These are phyloP conservation scores for Helicoverpa assulta DNA, from an alignment of 2,888 invertebrate genomes.

Conservation along the genomic window DNA sequence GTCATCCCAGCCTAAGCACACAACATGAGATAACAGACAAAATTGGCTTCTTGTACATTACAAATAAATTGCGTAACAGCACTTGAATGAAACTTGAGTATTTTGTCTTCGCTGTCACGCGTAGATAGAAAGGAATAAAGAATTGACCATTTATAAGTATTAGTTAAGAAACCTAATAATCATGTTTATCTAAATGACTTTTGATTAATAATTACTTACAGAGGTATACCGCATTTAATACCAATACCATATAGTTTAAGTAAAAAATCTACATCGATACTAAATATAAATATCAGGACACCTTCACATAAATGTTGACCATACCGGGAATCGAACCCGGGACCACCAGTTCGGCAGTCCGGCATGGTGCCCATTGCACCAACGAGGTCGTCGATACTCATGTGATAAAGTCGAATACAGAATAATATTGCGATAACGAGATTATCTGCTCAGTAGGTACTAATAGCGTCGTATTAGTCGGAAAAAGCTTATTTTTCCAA, in stretches of 20 bases:
- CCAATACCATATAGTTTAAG: no score
- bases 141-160: background rate
- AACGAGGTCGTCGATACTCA: no score
- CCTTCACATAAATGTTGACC: no score
- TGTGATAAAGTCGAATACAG: background rate
- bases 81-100: background rate
- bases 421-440: background rate
- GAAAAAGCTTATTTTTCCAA: no score
- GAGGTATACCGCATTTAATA: no score
- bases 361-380: no score
- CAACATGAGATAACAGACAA: constrained; percentile 24
- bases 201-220: no score
- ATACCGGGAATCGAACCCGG: no score
- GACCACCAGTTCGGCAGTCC: no score
- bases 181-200: no score
- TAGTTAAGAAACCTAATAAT: background rate
- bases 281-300: no score
- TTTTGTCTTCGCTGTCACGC: background rate
- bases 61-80: constrained; percentile 8
- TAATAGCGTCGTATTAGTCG: background rate
- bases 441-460: background rate
- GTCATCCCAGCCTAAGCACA: constrained; percentile 38
- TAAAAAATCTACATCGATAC: no score
- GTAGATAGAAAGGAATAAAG: constrained; percentile 1
- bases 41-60: constrained; percentile 26